Percentiles rank a stretch among this genome's conserved stretches.
These are phyloP conservation scores for Plebejus melissa DNA, from an alignment of 2,888 invertebrate genomes.

Conservation along the genomic window DNA sequence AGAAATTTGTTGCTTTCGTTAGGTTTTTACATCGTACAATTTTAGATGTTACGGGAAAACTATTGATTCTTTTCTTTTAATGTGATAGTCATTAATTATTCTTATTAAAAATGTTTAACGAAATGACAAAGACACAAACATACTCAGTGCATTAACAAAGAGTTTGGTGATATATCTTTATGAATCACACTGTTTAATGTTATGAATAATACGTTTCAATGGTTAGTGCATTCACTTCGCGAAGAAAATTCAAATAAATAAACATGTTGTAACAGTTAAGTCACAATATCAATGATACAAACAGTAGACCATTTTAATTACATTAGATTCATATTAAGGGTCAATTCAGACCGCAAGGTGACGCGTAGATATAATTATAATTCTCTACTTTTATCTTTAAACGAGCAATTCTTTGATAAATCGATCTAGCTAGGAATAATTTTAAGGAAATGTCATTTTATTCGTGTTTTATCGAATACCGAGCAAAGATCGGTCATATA, in stretches of 20 bases:
- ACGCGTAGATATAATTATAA: no score
- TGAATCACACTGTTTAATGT: slow-evolving; percentile 6
- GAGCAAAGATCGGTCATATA: no score
- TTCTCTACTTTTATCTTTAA: no score
- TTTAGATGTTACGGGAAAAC: neutral
- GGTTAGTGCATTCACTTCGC: neutral
- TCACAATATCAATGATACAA: neutral
- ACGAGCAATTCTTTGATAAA: no score
- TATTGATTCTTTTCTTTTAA: neutral
- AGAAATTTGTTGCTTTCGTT: neutral
- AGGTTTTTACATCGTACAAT: neutral
- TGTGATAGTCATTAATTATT: neutral
- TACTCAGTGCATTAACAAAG: neutral
- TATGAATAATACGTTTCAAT: slow-evolving; percentile 6
- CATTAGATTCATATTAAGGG: neutral
- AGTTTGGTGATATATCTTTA: neutral
- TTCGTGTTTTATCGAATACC: no score
- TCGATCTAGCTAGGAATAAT: no score
- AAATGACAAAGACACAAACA: neutral
- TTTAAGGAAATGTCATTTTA: no score
- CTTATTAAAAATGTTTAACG: neutral
- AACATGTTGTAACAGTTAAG: neutral
- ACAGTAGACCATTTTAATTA: no score
- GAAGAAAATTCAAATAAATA: slow-evolving; percentile 12
- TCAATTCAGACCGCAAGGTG: no score